phyloP scores from a whole-genome alignment of 2,113 vertebrate species.

The Oreocharis arfaki region DNA sequence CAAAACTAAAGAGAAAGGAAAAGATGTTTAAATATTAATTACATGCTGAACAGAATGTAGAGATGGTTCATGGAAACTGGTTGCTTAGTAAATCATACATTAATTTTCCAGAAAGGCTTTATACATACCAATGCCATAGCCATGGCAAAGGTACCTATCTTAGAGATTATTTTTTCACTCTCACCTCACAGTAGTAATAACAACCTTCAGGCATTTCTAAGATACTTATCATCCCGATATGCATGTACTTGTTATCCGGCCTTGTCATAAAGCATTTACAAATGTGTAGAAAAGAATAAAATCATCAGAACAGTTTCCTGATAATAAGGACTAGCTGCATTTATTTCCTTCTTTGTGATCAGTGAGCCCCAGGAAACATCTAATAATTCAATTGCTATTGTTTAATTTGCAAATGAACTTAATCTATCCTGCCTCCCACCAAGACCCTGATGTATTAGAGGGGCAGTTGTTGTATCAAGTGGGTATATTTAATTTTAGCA shows the following conservation, averaged over 20 bases:
- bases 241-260: neutral
- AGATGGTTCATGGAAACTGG: neutral
- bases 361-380: conserved; percentile 1
- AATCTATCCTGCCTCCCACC: neutral
- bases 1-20: neutral
- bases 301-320: conserved; percentile 4
- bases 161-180: neutral
- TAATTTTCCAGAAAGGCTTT: conserved; percentile 14
- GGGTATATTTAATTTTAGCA: neutral
- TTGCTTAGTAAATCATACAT: conserved; percentile 5
- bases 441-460: neutral
- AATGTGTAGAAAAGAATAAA: conserved; percentile 13
- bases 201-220: neutral
- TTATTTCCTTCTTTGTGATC: conserved; percentile 18
- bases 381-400: neutral
- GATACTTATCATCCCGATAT: neutral
- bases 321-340: conserved; percentile 3
- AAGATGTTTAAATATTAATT: conserved; percentile 55
- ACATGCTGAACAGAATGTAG: neutral
- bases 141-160: neutral
- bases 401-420: conserved; percentile 25
- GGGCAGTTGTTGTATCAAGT: neutral
- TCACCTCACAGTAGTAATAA: neutral
- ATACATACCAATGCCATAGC: neutral
- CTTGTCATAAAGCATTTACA: conserved; percentile 13